A percentile compares a stretch with the other conserved stretches of the same genome.
Evolutionary conservation across 2,797 vertebrate genomes (phyloP).

Genomic region (Bucorvus abyssinicus): DNA sequence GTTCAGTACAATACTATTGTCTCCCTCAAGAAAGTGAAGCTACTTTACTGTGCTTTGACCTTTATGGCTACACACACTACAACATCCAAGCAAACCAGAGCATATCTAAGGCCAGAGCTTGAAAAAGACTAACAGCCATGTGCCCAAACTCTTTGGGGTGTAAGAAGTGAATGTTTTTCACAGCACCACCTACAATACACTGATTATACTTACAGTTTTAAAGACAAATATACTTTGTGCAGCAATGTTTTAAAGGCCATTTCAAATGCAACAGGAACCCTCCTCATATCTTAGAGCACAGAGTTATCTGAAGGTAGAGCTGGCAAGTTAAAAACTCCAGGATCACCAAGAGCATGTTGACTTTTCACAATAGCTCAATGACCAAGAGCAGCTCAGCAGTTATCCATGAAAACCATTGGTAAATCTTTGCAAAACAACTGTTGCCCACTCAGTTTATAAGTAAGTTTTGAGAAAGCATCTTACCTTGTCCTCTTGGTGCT

Average conservation of each 20-base stretch:
- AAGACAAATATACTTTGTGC: not conserved
- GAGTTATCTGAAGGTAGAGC: not conserved
- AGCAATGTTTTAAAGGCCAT: not conserved
- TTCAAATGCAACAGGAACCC: not conserved
- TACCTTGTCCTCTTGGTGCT: constrained; percentile 86
- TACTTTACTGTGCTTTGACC: not conserved
- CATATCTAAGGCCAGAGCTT: not conserved
- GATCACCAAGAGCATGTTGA: not conserved
- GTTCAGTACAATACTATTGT: not conserved
- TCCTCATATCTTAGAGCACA: not conserved
- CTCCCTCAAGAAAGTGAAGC: not conserved
- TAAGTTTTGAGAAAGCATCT: not conserved
- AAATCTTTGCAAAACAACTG: not conserved
- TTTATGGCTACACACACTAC: not conserved
- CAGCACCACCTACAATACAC: not conserved
- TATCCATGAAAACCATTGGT: not conserved
- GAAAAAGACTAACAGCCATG: not conserved
- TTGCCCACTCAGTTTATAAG: fast-evolving
- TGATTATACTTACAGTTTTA: not conserved
- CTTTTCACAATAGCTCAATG: not conserved
- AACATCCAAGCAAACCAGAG: not conserved
- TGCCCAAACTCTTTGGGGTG: not conserved
- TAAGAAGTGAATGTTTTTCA: not conserved
- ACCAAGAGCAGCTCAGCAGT: not conserved
- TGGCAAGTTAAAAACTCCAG: not conserved